A percentile compares a stretch with the other conserved stretches of the same genome.
These are phyloP conservation scores for Enteromius radiatus DNA, from an alignment of 2,797 vertebrate species.

Conservation along the genomic window DNA sequence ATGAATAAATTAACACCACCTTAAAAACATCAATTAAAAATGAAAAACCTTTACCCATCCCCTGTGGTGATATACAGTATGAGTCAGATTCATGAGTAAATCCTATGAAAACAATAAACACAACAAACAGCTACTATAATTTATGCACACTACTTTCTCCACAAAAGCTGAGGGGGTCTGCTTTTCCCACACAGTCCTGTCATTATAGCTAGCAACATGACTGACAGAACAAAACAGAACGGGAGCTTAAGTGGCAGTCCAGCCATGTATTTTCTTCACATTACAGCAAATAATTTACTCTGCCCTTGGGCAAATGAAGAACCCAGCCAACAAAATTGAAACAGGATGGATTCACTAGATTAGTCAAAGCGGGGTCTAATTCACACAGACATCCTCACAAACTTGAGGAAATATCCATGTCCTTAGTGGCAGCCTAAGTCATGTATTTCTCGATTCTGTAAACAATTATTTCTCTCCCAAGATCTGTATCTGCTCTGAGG, in stretches of 20 bases:
- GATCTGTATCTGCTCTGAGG: conserved; percentile 37
- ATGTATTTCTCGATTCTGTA: background rate
- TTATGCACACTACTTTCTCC: background rate
- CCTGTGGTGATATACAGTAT: background rate
- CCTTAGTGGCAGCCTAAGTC: background rate
- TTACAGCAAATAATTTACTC: conserved; percentile 39
- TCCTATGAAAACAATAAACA: background rate
- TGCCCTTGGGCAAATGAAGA: conserved; percentile 26
- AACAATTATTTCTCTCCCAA: conserved; percentile 15
- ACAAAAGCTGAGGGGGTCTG: background rate
- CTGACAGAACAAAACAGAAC: conserved; percentile 27
- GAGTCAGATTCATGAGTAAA: background rate
- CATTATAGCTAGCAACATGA: conserved; percentile 32
- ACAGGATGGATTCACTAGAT: conserved; percentile 31
- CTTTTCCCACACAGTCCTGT: conserved; percentile 22
- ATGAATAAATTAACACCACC: background rate
- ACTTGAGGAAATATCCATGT: conserved; percentile 22
- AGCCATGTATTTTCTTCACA: conserved; percentile 31
- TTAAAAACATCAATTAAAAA: background rate
- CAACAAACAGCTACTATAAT: conserved; percentile 31
- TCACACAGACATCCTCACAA: conserved; percentile 28
- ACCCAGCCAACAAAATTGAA: conserved; percentile 15
- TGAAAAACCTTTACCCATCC: background rate
- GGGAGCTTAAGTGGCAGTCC: conserved; percentile 23
- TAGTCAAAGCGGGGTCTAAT: conserved; percentile 24